Base-by-base conservation (phyloP, 2,888 invertebrate genomes). In the Lasioglossum pauxillum region DNA sequence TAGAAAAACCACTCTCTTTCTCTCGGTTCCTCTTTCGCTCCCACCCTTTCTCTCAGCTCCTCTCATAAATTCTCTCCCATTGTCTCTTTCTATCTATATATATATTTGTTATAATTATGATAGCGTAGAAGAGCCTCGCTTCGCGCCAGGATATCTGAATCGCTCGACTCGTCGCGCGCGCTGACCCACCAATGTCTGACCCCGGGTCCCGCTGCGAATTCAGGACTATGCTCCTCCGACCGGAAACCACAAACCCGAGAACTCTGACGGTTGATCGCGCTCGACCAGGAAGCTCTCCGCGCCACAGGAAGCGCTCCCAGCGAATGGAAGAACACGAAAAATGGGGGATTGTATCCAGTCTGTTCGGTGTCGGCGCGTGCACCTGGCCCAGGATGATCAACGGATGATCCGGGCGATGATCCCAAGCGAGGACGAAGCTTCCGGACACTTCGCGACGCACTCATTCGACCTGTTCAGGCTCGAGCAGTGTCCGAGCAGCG, bases 1-100 rank as follows among this genome's bases (percentile, higher is more conserved):
- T 90, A 91, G 90, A 91, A 90, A 91, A 90, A 90, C 89, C 91
- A 90, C 84, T 69, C 67, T 86, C 83, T 84, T 73, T 64, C 74
- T 84, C 77, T 87, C 38, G 69, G 35, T 38, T 69, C 38, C 38
- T 69, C 38, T 69, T 69, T 69, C 67, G 67, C 88, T 82, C 78
- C 77, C 81, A 78, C 77, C 80, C 46, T 76, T 46, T 78, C 78
- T 82, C 69, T 80, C 60, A 69, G 67, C 44, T 71, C 78, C 38
- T 80, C 75, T 84, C 57, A 72, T 75, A 78, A 69, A 69, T 38
- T 69, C 69, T 69, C 69, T 69, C 69, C 64, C 27, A 53, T 77
- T 75, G 35, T 64, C 60, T 72, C 75, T 83, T 73, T 85, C 76
- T 82, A 64, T 81, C 46, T 82, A 41, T 82, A 67, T 77, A 69